phyloP scores from a whole-genome alignment of 64 coral and sea anemone species.

The Montipora capricornis region DNA sequence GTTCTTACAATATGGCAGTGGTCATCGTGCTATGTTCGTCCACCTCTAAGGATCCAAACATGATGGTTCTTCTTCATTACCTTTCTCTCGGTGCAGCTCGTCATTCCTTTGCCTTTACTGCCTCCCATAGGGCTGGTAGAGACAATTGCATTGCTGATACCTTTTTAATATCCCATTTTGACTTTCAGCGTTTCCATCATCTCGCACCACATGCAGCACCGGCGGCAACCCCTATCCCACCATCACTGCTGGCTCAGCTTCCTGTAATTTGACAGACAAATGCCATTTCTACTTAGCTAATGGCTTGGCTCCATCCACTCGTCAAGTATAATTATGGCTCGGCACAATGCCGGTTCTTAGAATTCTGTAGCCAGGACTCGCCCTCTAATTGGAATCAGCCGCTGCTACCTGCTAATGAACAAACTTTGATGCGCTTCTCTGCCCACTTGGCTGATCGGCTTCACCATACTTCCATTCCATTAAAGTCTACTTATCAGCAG shows the following conservation, averaged over 20 bases:
- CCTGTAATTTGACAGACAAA: not conserved
- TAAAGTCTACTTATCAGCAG: not conserved
- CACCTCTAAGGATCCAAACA: too few relatives aligned
- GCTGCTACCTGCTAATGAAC: not conserved
- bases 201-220: not conserved
- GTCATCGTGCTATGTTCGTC: too few relatives aligned
- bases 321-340: not conserved
- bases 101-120: too few relatives aligned
- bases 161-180: slow-evolving; percentile 15
- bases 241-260: slow-evolving; percentile 9
- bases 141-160: slow-evolving; percentile 16
- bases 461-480: slow-evolving; percentile 19
- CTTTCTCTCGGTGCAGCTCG: too few relatives aligned
- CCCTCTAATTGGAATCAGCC: not conserved
- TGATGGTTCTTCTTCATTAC: too few relatives aligned
- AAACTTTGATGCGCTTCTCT: not conserved
- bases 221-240: not conserved
- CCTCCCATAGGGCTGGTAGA: not conserved
- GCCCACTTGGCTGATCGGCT: not conserved
- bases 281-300: too few relatives aligned
- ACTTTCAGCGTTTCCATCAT: slow-evolving; percentile 1
- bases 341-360: not conserved
- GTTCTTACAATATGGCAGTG: too few relatives aligned
- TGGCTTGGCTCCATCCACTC: slow-evolving; percentile 29
- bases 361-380: not conserved